Evolutionary conservation across 1,140 invertebrate species (phyloP), one percentile per base, ranked within the genome.

Genomic region (Laodelphax striatellus): DNA sequence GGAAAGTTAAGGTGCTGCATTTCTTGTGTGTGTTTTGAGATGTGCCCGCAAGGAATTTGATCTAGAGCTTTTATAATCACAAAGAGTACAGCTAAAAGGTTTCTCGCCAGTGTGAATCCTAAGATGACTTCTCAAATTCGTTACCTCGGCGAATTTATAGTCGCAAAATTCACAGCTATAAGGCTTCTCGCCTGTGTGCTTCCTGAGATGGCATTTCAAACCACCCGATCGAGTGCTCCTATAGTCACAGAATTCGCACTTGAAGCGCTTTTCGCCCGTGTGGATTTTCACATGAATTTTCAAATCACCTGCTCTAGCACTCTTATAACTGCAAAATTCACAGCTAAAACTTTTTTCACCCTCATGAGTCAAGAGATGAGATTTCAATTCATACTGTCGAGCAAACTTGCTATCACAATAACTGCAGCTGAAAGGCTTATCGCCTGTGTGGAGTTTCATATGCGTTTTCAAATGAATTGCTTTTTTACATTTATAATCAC

Each of bases 171-270:
- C 34, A 50, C 57, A 58, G 6, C 24, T 41, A 24, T 28, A 58
- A 5, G 44, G 57, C 22, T 43, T 58, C 16, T 53, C 17, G 10
- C 44, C 57, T 5, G 57, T 19, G 28, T 58, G 41, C 22, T 13
- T 28, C 14, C 28, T 38, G 10, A 56, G 22, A 19, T 60, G 58
- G 5, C 16, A n/a, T 60, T 43, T 60, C 24, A 60, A 41, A 2
- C 8, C 19, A 24, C 58, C 28, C n/a, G 14, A 16, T 11, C 55
- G 50, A 1, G 21, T 22, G 13, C 22, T 21, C 10, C 17, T 22
- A 64, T 82, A 78, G 28, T 75, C 68, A 64, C 80, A 79, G 16
- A 79, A 68, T 34, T 65, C 54, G 62, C 69, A 68, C 21, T 61
- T 16, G 44, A 64, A 60, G 16, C 62, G 62, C 53, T 62, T 64